phyloP scores from a whole-genome alignment of 2,888 invertebrate genomes.

The Meteorus cinctellus region DNA sequence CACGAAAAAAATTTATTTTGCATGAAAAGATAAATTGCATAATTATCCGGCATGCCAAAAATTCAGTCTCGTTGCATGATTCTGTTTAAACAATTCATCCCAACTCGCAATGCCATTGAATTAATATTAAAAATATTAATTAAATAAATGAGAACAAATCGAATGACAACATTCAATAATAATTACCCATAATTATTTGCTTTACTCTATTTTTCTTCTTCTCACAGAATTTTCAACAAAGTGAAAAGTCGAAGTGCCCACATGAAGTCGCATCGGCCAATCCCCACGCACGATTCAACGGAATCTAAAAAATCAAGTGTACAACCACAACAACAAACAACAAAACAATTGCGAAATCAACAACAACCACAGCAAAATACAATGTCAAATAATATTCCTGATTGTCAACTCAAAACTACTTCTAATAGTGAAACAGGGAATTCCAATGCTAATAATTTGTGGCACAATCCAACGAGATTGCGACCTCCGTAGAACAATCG shows the following conservation, averaged over 20 bases:
- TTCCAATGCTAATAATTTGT: constrained; percentile 65
- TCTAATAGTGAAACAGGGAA: constrained; percentile 58
- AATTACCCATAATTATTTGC: neutral
- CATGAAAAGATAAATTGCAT: neutral
- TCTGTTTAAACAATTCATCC: neutral
- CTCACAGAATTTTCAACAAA: constrained; percentile 93
- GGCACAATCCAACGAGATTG: constrained; percentile 71
- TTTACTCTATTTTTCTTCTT: neutral
- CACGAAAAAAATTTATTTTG: neutral
- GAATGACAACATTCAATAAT: neutral
- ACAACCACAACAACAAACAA: constrained; percentile 51
- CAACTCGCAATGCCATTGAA: neutral
- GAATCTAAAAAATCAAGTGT: constrained; percentile 75
- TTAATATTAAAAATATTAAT: neutral
- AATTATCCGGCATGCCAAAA: neutral
- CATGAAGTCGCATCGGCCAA: constrained; percentile 97
- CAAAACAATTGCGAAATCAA: constrained; percentile 43
- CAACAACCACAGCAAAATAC: constrained; percentile 53
- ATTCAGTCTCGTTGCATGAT: neutral
- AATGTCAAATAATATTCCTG: constrained; percentile 39
- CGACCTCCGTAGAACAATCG: constrained; percentile 70
- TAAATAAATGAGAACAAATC: neutral
- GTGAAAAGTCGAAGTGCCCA: constrained; percentile 99
- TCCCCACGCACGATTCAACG: constrained; percentile 83
- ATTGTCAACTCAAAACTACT: constrained; percentile 61